Base-by-base conservation (phyloP, 2,113 vertebrate genomes). In the Labeo rohita region DNA sequence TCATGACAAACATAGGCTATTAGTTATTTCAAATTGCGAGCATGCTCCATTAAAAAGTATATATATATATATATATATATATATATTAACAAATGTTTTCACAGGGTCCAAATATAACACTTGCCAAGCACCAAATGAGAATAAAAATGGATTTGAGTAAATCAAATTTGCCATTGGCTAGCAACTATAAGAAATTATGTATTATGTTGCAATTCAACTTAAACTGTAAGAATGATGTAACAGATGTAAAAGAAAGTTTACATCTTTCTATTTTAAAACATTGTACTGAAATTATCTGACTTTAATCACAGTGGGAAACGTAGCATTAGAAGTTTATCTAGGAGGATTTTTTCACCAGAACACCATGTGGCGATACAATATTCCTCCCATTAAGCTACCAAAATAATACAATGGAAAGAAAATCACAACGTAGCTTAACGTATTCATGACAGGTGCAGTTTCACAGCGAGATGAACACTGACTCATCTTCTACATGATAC, bases 61-160 rank as follows among this genome's bases (percentile, higher is more conserved):
- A n/a, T 11, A 70, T 21, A 12, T 74, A 11, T 74, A 49, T 49
- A 5, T 73, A 47, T 73, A n/a, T 11, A 70, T 21, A 12, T 74
- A 11, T 74, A 49, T 49, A 5, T 73, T 9, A 47, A 28, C 72
- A 74, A 74, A 75, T 75, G 45, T 75, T 75, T 74, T 49, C n/a
- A 75, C 45, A 73, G 72, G 45, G 72, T 74, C 45, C 21, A 75
- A 75, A 75, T 50, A 49, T 75, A 75, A 28, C 72, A 50, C n/a
- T 12, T 50, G 72, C 72, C 45, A 75, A 49, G 21, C 72, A 75
- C 45, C 72, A 75, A 49, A 75, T 75, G 11, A 12, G 47, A 75
- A 28, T 75, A 23, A 49, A 47, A 49, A 23, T 75, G n/a, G n/a
- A 75, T 75, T 75, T 75, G n/a, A 49, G 68, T 21, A 11, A 72